Evolutionary conservation across 1,140 invertebrate species (phyloP), one percentile per base, ranked within the genome.

Genomic region (Brachionus sp.): DNA sequence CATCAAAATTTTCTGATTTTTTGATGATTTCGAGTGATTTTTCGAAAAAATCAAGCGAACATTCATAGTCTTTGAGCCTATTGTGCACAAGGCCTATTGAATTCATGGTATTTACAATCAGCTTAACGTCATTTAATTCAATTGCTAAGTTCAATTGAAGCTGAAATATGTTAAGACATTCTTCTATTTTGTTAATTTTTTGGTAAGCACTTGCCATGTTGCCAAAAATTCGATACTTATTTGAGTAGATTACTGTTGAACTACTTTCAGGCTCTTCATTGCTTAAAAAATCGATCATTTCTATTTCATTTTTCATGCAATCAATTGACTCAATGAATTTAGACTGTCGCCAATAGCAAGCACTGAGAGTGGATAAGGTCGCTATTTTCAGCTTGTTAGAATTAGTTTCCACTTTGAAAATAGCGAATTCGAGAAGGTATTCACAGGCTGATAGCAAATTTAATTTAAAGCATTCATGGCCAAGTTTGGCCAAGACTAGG

Each of bases 401-500:
- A 44, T 62, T 80, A 2, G 77, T 80, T 2, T 80, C 50, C 5
- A 80, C 23, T 80, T 23, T 39, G 19, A 19, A 29, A 19, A 80
- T 10, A 16, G 77, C 77, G 3, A 80, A 66, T 29, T 80, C 77
- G 33, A 80, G 33, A 6, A 80, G 39, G 16, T 80, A 80, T 50
- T 80, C 77, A 66, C 77, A 42, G 23, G 53, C 23, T 12, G 50
- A 39, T 25, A 80, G 33, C 12, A 80, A 62, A 62, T 80, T 80
- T 42, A 80, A 62, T 33, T 80, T 80, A 44, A 80, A 80, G 13
- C 50, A 66, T 25, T 80, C 77, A n/a, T 80, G 77, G 25, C 77
- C 77, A 66, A 80, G 77, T 64, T 80, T 80, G 29, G 77, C 77
- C 29, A 80, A 37, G n/a, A 80, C 77, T 42, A 80, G 39, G 39